phyloP scores from a whole-genome alignment of 2,797 vertebrate species.

The Acanthurus leucopareius region DNA sequence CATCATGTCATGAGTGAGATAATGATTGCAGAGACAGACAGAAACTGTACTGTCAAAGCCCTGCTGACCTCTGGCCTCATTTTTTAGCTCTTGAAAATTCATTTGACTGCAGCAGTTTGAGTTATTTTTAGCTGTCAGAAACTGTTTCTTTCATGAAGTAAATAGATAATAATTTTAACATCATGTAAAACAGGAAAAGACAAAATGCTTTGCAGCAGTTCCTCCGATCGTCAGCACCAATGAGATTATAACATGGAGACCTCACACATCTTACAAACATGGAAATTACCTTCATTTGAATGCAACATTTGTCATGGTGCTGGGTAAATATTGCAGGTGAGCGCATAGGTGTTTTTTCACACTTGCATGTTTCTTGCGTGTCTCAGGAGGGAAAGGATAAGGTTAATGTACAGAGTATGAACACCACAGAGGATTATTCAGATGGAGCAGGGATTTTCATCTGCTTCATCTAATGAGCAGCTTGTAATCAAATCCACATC shows the following conservation, averaged over 20 bases:
- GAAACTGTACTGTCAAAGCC: constrained; percentile 7
- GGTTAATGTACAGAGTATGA: constrained; percentile 55
- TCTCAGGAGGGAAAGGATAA: constrained; percentile 33
- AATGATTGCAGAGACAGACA: constrained; percentile 18
- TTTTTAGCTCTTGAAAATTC: constrained; percentile 10
- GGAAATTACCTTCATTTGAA: constrained; percentile 32
- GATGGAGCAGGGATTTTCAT: constrained; percentile 72
- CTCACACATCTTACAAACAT: background rate
- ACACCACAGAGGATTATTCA: constrained; percentile 58
- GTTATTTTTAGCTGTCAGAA: background rate
- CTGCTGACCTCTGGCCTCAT: background rate
- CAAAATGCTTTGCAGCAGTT: background rate
- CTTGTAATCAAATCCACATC: constrained; percentile 72
- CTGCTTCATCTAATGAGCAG: constrained; percentile 77
- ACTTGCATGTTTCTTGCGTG: constrained; percentile 18
- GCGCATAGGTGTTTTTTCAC: constrained; percentile 21
- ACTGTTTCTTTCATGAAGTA: background rate
- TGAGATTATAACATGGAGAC: constrained; percentile 5
- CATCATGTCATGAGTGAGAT: constrained; percentile 39
- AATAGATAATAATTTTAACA: background rate
- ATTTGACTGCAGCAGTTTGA: constrained; percentile 5
- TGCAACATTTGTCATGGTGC: constrained; percentile 29
- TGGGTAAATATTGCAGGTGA: constrained; percentile 45
- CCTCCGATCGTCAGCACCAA: background rate
- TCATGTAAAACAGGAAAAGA: background rate